Percentiles rank a stretch among this genome's conserved stretches.
Conservation (phyloP, 1,140 invertebrate species). For the Meloidogyne hapla region DNA sequence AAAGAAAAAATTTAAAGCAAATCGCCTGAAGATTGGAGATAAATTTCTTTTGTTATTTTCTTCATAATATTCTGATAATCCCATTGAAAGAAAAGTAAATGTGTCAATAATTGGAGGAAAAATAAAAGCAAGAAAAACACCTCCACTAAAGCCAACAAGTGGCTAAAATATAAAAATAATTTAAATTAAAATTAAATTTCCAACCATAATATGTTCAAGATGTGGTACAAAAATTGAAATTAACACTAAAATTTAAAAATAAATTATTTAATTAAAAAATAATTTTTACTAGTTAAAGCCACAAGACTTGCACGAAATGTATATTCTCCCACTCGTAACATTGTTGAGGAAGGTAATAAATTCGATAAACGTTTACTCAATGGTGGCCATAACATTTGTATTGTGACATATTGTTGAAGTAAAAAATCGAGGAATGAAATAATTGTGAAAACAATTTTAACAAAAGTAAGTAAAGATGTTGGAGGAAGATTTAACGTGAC, state of each 20-base stretch:
- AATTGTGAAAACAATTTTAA: conserved; percentile 18
- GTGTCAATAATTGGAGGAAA: conserved; percentile 54
- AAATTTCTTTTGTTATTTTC: not conserved
- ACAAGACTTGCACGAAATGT: conserved; percentile 16
- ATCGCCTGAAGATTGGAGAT: not conserved
- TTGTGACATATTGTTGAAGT: conserved; percentile 28
- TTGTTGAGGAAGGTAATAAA: not conserved
- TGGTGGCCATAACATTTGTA: conserved; percentile 28
- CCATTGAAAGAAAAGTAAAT: conserved; percentile 45
- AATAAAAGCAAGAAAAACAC: conserved; percentile 56
- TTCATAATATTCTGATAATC: not conserved
- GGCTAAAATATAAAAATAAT: conserved; percentile 25
- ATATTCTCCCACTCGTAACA: conserved; percentile 8
- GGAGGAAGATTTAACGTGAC: conserved; percentile 59
- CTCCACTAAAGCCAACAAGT: conserved; percentile 54
- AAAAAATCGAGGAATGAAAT: conserved; percentile 25
- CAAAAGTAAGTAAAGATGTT: conserved; percentile 14
- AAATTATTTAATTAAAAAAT: not conserved
- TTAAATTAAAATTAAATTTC: not conserved
- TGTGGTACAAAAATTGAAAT: conserved; percentile 56
- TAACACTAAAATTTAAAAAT: conserved; percentile 42
- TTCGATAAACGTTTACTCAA: not conserved
- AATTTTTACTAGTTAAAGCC: conserved; percentile 13
- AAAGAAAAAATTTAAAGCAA: conserved; percentile 15
- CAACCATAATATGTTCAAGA: conserved; percentile 52